These are phyloP conservation scores for Stictocephala bisonia DNA, from an alignment of 2,888 invertebrate species.

Conservation along the genomic window DNA sequence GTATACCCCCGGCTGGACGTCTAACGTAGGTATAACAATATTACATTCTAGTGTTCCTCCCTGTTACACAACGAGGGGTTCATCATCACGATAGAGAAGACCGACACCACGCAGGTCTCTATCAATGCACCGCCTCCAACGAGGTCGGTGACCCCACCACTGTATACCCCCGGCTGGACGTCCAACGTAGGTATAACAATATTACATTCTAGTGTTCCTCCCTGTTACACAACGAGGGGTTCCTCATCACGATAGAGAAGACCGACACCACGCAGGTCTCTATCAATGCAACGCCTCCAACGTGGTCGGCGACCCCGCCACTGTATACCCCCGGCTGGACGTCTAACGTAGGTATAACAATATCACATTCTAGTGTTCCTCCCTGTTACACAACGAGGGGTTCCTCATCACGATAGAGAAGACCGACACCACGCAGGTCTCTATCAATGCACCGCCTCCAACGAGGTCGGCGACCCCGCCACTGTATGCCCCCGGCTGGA, in stretches of 20 bases:
- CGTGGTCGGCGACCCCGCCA: slow-evolving; percentile 31
- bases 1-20: slow-evolving; percentile 35
- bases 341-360: slow-evolving; percentile 34
- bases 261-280: slow-evolving; percentile 34
- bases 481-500: slow-evolving; percentile 31
- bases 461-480: slow-evolving; percentile 31
- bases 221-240: slow-evolving; percentile 34
- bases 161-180: slow-evolving; percentile 31
- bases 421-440: slow-evolving; percentile 37
- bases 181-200: slow-evolving; percentile 31
- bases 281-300: slow-evolving; percentile 37
- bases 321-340: slow-evolving; percentile 29
- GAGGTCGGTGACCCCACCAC: slow-evolving; percentile 32
- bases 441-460: slow-evolving; percentile 36
- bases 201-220: no score
- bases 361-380: no score
- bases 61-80: slow-evolving; percentile 38
- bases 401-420: slow-evolving; percentile 37
- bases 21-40: slow-evolving; percentile 26
- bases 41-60: no score
- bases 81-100: slow-evolving; percentile 37
- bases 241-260: slow-evolving; percentile 37
- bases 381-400: slow-evolving; percentile 33
- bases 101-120: slow-evolving; percentile 34
- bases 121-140: slow-evolving; percentile 35